A percentile compares a stretch with the other conserved stretches of the same genome.
Conservation (phyloP, 2,888 invertebrate species). For the Graphium colonna region DNA sequence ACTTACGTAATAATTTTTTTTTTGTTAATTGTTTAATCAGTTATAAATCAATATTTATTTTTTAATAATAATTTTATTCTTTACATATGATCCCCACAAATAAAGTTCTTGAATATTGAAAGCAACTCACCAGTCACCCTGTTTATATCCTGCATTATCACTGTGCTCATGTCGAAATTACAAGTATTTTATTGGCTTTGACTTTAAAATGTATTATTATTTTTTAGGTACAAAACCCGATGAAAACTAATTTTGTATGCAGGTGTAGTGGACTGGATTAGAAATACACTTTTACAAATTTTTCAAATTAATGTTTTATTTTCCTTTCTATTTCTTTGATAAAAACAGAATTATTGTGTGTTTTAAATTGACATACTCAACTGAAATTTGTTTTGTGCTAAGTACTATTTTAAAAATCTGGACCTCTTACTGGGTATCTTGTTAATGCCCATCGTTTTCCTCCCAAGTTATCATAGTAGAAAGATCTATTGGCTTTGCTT, state of each 20-base stretch:
- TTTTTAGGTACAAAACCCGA: constrained; percentile 56
- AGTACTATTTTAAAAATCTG: constrained; percentile 48
- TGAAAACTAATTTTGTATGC: constrained; percentile 59
- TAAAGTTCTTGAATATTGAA: too few relatives aligned
- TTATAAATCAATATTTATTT: too few relatives aligned
- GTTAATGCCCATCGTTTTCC: constrained; percentile 57
- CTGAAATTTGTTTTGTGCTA: background rate
- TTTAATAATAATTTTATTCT: too few relatives aligned
- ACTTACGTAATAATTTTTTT: too few relatives aligned
- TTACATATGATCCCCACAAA: too few relatives aligned
- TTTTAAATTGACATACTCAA: background rate
- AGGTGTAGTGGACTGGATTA: constrained; percentile 55
- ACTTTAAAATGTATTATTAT: constrained; percentile 39
- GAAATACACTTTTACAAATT: constrained; percentile 53
- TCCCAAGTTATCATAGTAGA: constrained; percentile 24
- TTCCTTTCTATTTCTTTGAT: constrained; percentile 10
- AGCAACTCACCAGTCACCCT: too few relatives aligned
- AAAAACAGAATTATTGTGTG: too few relatives aligned
- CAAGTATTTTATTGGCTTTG: constrained; percentile 37
- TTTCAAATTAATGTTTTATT: constrained; percentile 36
- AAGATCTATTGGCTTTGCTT: constrained; percentile 1
- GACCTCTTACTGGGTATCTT: constrained; percentile 46
- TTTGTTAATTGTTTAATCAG: too few relatives aligned
- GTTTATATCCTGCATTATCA: constrained; percentile 9
- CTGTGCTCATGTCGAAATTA: constrained; percentile 4